A percentile compares a stretch with the other conserved stretches of the same genome.
Conservation (phyloP, 2,888 invertebrate genomes). For the Lomographa bimaculata region DNA sequence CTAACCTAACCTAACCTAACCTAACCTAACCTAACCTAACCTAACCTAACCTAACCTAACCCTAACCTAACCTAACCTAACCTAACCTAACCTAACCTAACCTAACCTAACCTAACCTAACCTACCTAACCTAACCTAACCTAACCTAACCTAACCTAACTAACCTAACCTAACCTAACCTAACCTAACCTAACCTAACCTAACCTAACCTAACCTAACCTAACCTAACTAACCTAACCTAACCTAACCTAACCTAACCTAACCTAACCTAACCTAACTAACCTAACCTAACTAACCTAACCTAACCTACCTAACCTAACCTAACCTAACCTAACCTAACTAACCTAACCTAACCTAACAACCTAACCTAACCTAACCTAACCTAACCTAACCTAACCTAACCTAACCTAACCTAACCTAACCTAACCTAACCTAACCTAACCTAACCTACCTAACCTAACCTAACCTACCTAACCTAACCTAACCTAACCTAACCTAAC, state of each 20-base stretch:
- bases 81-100: constrained; percentile 34
- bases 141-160: constrained; percentile 32
- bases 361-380: too few species aligned
- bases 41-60: constrained; percentile 35
- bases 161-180: constrained; percentile 31
- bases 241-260: constrained; percentile 32
- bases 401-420: too few species aligned
- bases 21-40: constrained; percentile 31
- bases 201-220: constrained; percentile 23
- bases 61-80: constrained; percentile 34
- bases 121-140: constrained; percentile 29
- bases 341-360: too few species aligned
- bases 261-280: constrained; percentile 29
- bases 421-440: too few species aligned
- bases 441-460: too few species aligned
- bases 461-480: constrained; percentile 25
- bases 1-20: constrained; percentile 32
- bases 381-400: too few species aligned
- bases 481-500: too few species aligned
- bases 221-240: constrained; percentile 32
- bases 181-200: constrained; percentile 30
- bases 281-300: constrained; percentile 31
- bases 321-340: constrained; percentile 23
- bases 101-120: constrained; percentile 35
- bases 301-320: constrained; percentile 30